These are phyloP conservation scores for Nothocercus nigrocapillus DNA, from an alignment of 2,113 vertebrate species.

Conservation along the genomic window DNA sequence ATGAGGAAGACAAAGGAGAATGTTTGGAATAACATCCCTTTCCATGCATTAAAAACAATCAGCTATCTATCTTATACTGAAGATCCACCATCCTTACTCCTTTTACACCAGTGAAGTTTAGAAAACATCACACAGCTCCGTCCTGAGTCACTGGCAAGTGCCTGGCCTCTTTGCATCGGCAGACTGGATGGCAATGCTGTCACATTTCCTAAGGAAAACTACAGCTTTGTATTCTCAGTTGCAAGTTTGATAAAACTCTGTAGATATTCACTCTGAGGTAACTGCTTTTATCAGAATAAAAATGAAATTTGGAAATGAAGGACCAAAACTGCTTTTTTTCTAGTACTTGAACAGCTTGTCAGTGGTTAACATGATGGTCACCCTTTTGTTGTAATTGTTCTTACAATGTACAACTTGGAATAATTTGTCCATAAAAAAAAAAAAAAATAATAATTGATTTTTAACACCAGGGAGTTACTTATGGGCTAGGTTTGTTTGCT, in stretches of 20 bases:
- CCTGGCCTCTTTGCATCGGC: not conserved
- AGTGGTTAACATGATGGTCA: not conserved
- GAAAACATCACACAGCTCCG: not conserved
- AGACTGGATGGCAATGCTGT: not conserved
- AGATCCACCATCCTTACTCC: not conserved
- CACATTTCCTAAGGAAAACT: not conserved
- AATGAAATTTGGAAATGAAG: not conserved
- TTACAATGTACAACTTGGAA: not conserved
- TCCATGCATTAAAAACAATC: not conserved
- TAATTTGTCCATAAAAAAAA: not conserved
- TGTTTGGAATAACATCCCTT: too few relatives aligned
- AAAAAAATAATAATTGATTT: not conserved
- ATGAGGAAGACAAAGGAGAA: not conserved
- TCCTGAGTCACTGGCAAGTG: accelerated
- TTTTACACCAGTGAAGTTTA: not conserved
- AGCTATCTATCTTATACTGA: accelerated
- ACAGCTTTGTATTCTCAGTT: not conserved
- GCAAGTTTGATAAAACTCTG: not conserved
- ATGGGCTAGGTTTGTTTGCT: too few relatives aligned
- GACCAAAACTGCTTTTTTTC: not conserved
- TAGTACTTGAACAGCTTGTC: not conserved
- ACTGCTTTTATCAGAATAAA: not conserved
- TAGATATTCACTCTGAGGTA: accelerated
- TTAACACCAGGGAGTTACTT: not conserved
- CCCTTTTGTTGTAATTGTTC: not conserved